phyloP scores from a whole-genome alignment of 1,140 invertebrate genomes.

The Drosophila arawakana region DNA sequence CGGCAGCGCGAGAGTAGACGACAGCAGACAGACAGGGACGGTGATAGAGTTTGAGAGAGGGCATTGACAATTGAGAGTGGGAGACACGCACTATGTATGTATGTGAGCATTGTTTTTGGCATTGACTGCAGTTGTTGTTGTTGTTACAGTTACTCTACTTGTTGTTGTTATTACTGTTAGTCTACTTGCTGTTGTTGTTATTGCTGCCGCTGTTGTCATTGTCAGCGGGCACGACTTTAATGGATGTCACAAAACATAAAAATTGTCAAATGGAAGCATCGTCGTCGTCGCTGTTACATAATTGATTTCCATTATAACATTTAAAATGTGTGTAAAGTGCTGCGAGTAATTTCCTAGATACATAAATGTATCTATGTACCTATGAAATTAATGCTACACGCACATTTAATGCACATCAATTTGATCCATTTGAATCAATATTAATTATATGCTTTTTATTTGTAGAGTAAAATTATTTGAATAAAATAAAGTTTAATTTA shows the following conservation, averaged over 20 bases:
- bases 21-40: constrained; percentile 6
- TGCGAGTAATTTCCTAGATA: constrained; percentile 6
- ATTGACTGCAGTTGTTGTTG: constrained; percentile 32
- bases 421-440: not conserved
- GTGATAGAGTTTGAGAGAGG: constrained; percentile 29
- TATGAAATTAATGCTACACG: not conserved
- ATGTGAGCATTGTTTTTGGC: constrained; percentile 50
- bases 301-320: constrained; percentile 72
- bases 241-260: constrained; percentile 77
- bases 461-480: too few relatives aligned
- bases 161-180: constrained; percentile 21
- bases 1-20: not conserved
- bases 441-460: too few relatives aligned
- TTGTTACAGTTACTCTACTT: constrained; percentile 29
- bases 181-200: constrained; percentile 38
- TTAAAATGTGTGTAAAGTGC: constrained; percentile 40
- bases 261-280: constrained; percentile 71
- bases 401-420: not conserved
- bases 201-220: constrained; percentile 69
- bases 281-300: constrained; percentile 46
- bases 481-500: too few relatives aligned
- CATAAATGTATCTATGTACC: not conserved
- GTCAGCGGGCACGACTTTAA: constrained; percentile 73
- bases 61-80: constrained; percentile 45
- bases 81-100: constrained; percentile 43